Conservation (phyloP, 2,888 invertebrate species). For the Tiphia femorata region DNA sequence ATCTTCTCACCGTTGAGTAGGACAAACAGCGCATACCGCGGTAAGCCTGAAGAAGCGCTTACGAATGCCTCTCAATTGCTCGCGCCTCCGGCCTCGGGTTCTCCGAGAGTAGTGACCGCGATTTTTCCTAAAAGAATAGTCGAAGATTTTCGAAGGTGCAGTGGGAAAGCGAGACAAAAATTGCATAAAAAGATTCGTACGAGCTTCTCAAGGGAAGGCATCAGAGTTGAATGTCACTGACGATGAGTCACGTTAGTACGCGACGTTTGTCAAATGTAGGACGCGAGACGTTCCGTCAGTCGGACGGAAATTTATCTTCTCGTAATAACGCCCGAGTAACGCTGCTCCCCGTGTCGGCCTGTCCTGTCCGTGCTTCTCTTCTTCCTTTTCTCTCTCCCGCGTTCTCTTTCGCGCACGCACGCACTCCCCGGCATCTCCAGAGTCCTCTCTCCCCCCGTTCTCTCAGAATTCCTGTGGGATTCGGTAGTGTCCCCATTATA, state of each 20-base stretch:
- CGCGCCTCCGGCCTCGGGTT: no score
- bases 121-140: no score
- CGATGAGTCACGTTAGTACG: constrained; percentile 8
- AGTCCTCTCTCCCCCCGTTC: neutral
- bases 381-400: constrained; percentile 4
- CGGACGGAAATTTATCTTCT: constrained; percentile 53
- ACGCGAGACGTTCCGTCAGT: constrained; percentile 42
- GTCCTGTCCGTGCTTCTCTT: constrained; percentile 47
- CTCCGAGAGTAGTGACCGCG: no score
- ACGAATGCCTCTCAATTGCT: no score
- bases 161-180: no score
- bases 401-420: neutral
- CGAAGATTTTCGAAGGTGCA: no score
- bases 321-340: constrained; percentile 50
- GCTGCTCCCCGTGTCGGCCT: constrained; percentile 56
- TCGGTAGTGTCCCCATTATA: constrained; percentile 63
- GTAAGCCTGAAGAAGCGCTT: no score
- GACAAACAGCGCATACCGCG: no score
- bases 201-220: no score
- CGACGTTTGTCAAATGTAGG: constrained; percentile 42
- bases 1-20: no score
- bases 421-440: neutral
- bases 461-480: constrained; percentile 45
- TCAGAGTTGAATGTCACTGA: no score
- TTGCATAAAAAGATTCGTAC: no score